Base-by-base conservation (phyloP, 2,113 vertebrate species). In the Protobothrops flavoviridis region DNA sequence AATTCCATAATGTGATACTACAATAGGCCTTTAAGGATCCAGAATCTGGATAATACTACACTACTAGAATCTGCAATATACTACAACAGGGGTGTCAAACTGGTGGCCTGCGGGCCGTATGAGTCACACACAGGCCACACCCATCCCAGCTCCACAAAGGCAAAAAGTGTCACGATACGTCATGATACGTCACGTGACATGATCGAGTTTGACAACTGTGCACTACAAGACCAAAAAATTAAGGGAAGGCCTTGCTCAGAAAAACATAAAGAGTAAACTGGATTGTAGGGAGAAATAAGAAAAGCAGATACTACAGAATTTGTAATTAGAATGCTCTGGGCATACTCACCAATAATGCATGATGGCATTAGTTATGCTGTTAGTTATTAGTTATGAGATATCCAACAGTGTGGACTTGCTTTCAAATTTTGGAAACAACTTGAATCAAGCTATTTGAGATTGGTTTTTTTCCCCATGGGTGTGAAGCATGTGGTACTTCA, bases 391-490 rank as follows among this genome's bases (percentile, higher is more conserved):
- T 69, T 21, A 1, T 88, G 50, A 94, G 69, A 94, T 92, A 91
- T 74, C 94, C 64, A 87, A 10, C 92, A 94, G 89, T 8, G 45
- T 26, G 91, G 57, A 1, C 85, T 94, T 93, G 91, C 87, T 90
- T 53, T 12, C 56, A 17, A 9, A 94, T 90, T 93, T 55, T n/a
- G 69, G 11, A 5, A 88, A 94, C 87, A 88, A n/a, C 21, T 33
- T 87, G 13, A 43, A 24, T 94, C 52, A 7, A 94, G 45, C 21
- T 26, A 29, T 93, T 23, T 87, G 7, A 20, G 24, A 0, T 61
- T 64, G 91, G 1, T 74, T 24, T 52, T 86, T 91, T 57, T 24
- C 8, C 5, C 48, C 91, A 17, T 95, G 81, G 88, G 4, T 74
- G 90, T 8, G 59, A 94, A 90, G 3, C 33, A 52, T 17, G 21